Conservation (phyloP, 2,888 invertebrate genomes). For the Notocelia uddmanniana region DNA sequence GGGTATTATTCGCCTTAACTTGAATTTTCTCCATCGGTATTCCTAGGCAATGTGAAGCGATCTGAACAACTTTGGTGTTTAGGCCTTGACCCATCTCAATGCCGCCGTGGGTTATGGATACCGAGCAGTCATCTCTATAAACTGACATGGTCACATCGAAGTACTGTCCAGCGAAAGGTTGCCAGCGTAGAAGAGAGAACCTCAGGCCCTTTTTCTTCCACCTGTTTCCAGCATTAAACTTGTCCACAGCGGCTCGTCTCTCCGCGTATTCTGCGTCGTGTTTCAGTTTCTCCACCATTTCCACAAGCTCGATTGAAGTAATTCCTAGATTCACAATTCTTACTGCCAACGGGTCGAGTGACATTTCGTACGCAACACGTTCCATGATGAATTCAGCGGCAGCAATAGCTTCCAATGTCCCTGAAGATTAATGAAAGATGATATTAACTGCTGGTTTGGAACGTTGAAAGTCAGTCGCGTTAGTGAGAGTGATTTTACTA, state of each 20-base stretch:
- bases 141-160: conserved; percentile 82
- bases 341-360: conserved; percentile 82
- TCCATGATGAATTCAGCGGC: conserved; percentile 86
- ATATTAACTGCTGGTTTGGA: not conserved
- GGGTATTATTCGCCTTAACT: conserved; percentile 87
- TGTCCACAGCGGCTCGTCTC: conserved; percentile 72
- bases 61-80: conserved; percentile 88
- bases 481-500: not conserved
- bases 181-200: conserved; percentile 87
- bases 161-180: conserved; percentile 62
- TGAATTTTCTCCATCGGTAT: conserved; percentile 87
- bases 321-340: conserved; percentile 73
- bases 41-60: conserved; percentile 87
- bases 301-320: conserved; percentile 53
- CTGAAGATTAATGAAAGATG: conserved; percentile 49
- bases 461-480: not conserved
- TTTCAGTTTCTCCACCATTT: conserved; percentile 79
- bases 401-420: conserved; percentile 79
- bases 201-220: conserved; percentile 90
- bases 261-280: conserved; percentile 77
- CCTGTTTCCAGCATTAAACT: conserved; percentile 86
- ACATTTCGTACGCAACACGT: conserved; percentile 78
- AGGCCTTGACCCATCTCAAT: conserved; percentile 91
- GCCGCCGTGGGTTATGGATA: conserved; percentile 87
- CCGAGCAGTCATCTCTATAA: conserved; percentile 86